A percentile compares a stretch with the other conserved stretches of the same genome.
phyloP scores from a whole-genome alignment of 2,113 vertebrate genomes.

The Rhinopomastus cyanomelas region DNA sequence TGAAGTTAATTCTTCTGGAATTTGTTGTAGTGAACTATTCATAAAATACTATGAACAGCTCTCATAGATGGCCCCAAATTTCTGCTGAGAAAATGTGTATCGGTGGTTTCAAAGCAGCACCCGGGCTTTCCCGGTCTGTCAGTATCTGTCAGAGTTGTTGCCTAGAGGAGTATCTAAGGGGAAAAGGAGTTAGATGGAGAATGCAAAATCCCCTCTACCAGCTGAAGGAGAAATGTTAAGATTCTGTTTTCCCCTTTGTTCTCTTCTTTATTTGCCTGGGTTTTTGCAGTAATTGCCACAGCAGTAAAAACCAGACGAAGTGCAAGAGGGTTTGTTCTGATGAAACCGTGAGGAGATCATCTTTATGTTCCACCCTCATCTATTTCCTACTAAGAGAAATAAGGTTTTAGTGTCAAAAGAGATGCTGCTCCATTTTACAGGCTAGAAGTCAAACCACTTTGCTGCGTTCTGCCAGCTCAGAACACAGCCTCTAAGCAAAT shows the following conservation, averaged over 20 bases:
- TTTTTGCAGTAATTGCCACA: neutral
- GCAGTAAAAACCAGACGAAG: neutral
- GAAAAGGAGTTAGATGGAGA: neutral
- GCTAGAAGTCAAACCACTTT: neutral
- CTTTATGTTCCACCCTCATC: neutral
- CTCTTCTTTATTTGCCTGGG: neutral
- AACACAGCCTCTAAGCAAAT: neutral
- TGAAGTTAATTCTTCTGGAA: constrained; percentile 15
- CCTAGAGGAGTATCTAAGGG: neutral
- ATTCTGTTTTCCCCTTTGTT: neutral
- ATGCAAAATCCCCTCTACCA: neutral
- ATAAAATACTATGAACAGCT: constrained; percentile 12
- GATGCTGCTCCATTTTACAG: neutral
- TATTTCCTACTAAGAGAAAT: neutral
- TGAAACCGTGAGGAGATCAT: neutral
- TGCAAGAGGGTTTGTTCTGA: neutral
- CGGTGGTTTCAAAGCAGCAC: neutral
- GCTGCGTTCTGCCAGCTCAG: neutral
- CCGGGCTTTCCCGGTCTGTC: neutral
- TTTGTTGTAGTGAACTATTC: constrained; percentile 19
- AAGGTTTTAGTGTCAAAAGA: neutral
- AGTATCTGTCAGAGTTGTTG: neutral
- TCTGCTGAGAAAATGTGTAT: neutral
- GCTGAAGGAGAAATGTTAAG: neutral
- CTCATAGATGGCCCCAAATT: constrained; percentile 4